Evolutionary conservation across 2,113 vertebrate genomes (phyloP).

Genomic region (Mobula birostris): DNA sequence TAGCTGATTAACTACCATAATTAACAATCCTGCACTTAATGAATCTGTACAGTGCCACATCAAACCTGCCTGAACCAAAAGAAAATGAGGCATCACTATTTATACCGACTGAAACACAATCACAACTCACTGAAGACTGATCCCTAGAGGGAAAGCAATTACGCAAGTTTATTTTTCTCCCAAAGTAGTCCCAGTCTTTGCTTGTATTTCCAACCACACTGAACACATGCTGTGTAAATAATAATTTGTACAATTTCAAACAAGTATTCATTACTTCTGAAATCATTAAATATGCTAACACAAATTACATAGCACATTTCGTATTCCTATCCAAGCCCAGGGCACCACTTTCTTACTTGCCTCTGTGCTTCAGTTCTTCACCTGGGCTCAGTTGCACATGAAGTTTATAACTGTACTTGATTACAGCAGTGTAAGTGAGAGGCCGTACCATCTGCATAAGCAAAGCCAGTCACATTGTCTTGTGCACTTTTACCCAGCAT

Average conservation of each 20-base stretch:
- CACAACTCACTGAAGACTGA: not conserved
- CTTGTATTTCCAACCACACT: not conserved
- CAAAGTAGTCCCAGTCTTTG: not conserved
- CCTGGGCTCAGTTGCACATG: not conserved
- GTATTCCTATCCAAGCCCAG: not conserved
- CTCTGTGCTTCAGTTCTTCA: not conserved
- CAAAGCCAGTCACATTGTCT: not conserved
- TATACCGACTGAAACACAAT: not conserved
- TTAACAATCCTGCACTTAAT: conserved; percentile 1
- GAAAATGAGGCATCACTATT: not conserved
- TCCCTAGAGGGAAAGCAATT: not conserved
- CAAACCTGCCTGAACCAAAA: not conserved
- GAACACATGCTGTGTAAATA: not conserved
- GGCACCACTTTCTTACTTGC: not conserved
- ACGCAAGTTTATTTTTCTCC: not conserved
- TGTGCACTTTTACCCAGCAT: not conserved
- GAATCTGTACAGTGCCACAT: not conserved
- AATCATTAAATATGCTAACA: not conserved
- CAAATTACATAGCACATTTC: not conserved
- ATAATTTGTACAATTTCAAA: not conserved
- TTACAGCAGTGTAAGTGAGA: not conserved
- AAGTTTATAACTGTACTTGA: not conserved
- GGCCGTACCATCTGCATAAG: not conserved
- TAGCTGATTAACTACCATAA: not conserved
- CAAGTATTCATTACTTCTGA: not conserved